Base-by-base conservation (phyloP, 2,113 vertebrate genomes). In the Cynoglossus semilaevis region DNA sequence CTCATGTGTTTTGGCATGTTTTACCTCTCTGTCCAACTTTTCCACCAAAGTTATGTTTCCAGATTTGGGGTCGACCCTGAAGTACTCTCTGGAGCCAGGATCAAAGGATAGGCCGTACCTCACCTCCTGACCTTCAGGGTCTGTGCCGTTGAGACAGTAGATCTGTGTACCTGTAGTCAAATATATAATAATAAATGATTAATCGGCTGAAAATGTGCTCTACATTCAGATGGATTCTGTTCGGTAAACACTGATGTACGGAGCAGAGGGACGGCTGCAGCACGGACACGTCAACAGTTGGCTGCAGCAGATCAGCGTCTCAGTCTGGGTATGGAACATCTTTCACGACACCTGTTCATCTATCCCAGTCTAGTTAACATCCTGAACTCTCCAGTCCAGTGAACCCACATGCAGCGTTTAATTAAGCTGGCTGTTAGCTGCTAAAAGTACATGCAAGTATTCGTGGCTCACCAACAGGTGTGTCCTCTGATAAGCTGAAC, bases 401-500 rank as follows among this genome's bases (percentile, higher is more conserved):
- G 6, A 40, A 9, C 8, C 9, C 9, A 40, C 37, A 7, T 9
- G 37, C 8, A 13, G 12, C 50, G 51, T 63, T 67, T 67, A 37
- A 18, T 64, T n/a, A n/a, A n/a, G n/a, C n/a, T n/a, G n/a, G n/a
- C 49, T 38, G 44, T 68, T 61, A 51, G 10, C 36, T 15, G 45
- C 51, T 53, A 5, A 46, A 41, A 9, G 11, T 58, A 29, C 1
- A 5, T 35, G 56, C 48, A 54, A 42, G 41, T 6, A 53, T 37
- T 43, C 44, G 9, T 12, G 36, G 72, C 95, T 94, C 85, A 98
- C 97, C 97, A 9, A 95, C 80, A 51, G 91, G 85, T 0, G 92
- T 98, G 84, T 99, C 96, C 76, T 99, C 96, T 0, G 95, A 92
- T 55, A 99, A 91, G 80, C 94, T 98, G 87, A 98, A 92, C 14